Evolutionary conservation across 2,113 vertebrate species (phyloP), one percentile per base, ranked within the genome.

Genomic region (Lagopus leucura): DNA sequence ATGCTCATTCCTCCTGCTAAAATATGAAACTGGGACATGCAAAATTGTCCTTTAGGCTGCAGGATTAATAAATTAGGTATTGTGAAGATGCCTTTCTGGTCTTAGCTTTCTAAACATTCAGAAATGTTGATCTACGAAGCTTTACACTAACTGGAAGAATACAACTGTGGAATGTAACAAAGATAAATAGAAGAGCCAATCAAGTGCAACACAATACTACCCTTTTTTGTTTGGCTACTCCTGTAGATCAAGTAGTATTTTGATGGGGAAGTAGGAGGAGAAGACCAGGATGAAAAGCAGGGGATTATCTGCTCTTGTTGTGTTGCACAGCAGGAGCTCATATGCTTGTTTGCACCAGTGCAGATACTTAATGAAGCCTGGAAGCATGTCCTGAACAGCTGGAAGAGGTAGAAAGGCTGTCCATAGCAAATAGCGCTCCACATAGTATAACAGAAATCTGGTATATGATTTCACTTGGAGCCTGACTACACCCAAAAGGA

Each of bases 271-370:
- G 30, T 17, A 70, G 34, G 25, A 76, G 27, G 45, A 77, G 6
- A 79, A 20, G 11, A 74, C 27, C 14, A 52, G n/a, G 42, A 77
- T 13, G 42, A 91, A 30, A 77, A 61, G 38, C 8, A 54, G 24
- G 86, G 47, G 7, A 43, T 2, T 22, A 42, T 52, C 43, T 34
- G 4, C n/a, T 43, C 32, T 61, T 19, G 30, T 38, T 6, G 32
- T 54, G 28, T 42, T 4, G 4, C 19, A 47, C 19, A 42, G 27
- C 8, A 71, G 30, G 10, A 78, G 43, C 6, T 60, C 43, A 50
- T 12, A 64, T 0, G 0, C 4, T 55, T 66, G 8, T 60, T 73
- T 43, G 47, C 1, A 13, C 10, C 5, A 42, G 2, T 43, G 15
- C 22, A 82, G 48, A 75, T 17, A 8, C 45, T 86, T 45, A 64